phyloP scores from a whole-genome alignment of 2,113 vertebrate genomes.

The Piaya cayana region DNA sequence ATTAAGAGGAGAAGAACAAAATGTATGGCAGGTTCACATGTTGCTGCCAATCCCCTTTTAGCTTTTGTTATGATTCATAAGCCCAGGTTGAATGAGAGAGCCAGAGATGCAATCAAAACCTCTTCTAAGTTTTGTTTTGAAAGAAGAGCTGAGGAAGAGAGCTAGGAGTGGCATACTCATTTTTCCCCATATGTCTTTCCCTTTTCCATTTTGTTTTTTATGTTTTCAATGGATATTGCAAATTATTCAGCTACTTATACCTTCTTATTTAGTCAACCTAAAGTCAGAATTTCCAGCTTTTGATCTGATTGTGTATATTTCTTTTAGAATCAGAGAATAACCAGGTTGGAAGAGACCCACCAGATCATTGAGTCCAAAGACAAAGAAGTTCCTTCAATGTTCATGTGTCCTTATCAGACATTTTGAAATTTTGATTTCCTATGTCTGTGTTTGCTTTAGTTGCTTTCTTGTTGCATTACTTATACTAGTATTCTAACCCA shows the following conservation, averaged over 20 bases:
- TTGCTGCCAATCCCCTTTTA: conserved; percentile 31
- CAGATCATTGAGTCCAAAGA: no score
- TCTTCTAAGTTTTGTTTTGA: conserved; percentile 46
- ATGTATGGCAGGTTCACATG: conserved; percentile 3
- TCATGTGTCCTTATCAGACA: not conserved
- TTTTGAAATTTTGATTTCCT: not conserved
- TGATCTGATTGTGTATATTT: not conserved
- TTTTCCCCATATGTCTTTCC: not conserved
- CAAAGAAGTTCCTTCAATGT: not conserved
- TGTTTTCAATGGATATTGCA: not conserved
- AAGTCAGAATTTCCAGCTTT: not conserved
- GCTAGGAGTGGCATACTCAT: not conserved
- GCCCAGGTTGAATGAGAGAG: not conserved
- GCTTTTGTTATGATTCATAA: conserved; percentile 42
- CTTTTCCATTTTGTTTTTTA: not conserved
- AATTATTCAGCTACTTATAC: not conserved
- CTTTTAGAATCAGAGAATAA: no score
- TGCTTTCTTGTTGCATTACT: not conserved
- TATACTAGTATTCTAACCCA: not conserved
- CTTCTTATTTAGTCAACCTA: not conserved
- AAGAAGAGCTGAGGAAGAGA: not conserved
- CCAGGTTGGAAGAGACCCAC: no score
- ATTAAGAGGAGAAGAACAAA: conserved; percentile 55
- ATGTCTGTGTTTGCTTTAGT: not conserved
- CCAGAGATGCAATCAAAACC: conserved; percentile 43